A percentile compares a stretch with the other conserved stretches of the same genome.
Evolutionary conservation across 2,113 vertebrate genomes (phyloP).

Genomic region (Aptenodytes patagonicus): DNA sequence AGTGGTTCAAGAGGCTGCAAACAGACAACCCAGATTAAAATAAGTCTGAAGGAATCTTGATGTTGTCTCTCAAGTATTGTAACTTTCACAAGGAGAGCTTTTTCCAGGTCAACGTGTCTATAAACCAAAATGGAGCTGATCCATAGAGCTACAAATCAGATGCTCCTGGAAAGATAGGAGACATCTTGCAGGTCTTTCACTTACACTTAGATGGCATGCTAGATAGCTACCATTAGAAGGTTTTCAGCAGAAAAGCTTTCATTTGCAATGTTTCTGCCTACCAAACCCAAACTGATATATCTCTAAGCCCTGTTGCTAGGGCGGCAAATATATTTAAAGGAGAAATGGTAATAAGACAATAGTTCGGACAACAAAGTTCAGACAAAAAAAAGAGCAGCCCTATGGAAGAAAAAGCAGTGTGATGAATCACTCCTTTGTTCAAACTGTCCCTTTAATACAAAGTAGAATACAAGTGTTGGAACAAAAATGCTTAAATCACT

Average conservation of each 20-base stretch:
- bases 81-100: neutral
- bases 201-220: neutral
- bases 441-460: neutral
- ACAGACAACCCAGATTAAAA: neutral
- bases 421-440: conserved; percentile 41
- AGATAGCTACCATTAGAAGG: neutral
- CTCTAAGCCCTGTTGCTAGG: neutral
- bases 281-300: neutral
- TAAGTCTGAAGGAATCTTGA: conserved; percentile 28
- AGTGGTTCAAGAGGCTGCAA: neutral
- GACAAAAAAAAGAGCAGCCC: neutral
- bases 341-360: neutral
- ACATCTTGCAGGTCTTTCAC: neutral
- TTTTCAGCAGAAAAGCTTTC: neutral
- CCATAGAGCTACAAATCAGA: neutral
- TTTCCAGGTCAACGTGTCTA: neutral
- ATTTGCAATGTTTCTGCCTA: neutral
- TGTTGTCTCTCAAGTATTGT: neutral
- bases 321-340: neutral
- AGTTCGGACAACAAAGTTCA: neutral
- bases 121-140: neutral
- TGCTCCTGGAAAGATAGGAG: neutral
- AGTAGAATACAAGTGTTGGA: neutral
- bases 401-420: neutral
- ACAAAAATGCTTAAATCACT: conserved; percentile 22